Base-by-base conservation (phyloP, 2,888 invertebrate species). In the Acleris literana region DNA sequence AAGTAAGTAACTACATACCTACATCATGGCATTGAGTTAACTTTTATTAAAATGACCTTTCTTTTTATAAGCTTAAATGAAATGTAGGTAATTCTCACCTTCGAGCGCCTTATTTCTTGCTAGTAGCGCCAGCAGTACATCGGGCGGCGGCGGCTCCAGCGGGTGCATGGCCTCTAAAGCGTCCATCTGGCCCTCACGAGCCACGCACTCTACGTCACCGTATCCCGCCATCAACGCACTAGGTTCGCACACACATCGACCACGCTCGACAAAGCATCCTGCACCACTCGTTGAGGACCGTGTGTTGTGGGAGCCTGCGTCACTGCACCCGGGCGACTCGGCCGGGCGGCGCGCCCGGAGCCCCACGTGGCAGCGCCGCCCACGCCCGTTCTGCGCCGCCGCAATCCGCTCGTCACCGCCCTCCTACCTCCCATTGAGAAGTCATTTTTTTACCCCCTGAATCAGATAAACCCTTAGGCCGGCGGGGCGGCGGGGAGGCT, bases 41-140 rank as follows among this genome's bases (percentile, higher is more conserved):
- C 39, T 13, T 39, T 39, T 17, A 17, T 17, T 46, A 7, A 46
- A 6, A 46, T 6, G 5, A 46, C 6, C 2, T 46, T 16, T n/a
- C 6, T 17, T 16, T 1, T 16, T 1, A 7, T 5, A 46, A 1
- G 5, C 6, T 17, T n/a, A 2, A 5, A 17, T 46, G 16, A 46
- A 17, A 46, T 6, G 1, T 16, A 44, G n/a, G 2, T 18, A 49
- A 18, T 11, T 77, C 94, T 93, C 93, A 97, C 97, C 97, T 97
- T 97, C 97, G 55, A 97, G 93, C 69, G 96, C 95, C 88, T 97
- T 97, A 88, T 97, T 97, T 83, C 97, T 94, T 48, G 97, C 96
- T 69, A 97, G 93, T 64, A 97, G 93, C 13, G 97, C 97, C 56
- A 97, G 93, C 63, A 97, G 93, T 73, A 97, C 96, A 82, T 97